These are phyloP conservation scores for Drosophila eohydei DNA, from an alignment of 2,888 invertebrate species.

Conservation along the genomic window DNA sequence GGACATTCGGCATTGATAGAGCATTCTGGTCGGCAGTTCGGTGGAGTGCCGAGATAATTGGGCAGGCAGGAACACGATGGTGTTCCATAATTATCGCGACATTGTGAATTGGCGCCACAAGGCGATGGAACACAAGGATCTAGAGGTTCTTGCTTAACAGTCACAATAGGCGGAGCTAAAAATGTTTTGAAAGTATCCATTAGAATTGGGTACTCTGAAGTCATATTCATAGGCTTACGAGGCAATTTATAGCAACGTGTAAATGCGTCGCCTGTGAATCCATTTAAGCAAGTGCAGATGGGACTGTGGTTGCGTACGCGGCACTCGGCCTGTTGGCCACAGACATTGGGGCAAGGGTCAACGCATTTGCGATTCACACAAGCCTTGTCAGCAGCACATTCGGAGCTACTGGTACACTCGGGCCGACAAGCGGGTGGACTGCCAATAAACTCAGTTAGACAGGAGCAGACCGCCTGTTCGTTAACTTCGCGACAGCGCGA, in stretches of 20 bases:
- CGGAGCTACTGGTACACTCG: conserved; percentile 90
- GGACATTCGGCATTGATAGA: conserved; percentile 90
- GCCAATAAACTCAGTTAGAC: conserved; percentile 88
- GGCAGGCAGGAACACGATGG: conserved; percentile 89
- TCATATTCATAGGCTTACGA: conserved; percentile 74
- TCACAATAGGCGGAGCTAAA: conserved; percentile 67
- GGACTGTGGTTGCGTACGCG: conserved; percentile 90
- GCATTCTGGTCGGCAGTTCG: conserved; percentile 92
- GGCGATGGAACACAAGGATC: conserved; percentile 90
- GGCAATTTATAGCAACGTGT: conserved; percentile 85
- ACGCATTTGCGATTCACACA: conserved; percentile 89
- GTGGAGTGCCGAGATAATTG: conserved; percentile 90
- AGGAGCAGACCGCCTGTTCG: conserved; percentile 90
- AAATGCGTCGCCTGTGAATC: conserved; percentile 87
- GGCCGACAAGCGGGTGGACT: conserved; percentile 88
- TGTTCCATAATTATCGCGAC: conserved; percentile 85
- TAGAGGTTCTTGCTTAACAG: conserved; percentile 67
- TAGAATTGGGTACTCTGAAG: background rate
- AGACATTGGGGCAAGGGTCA: conserved; percentile 90
- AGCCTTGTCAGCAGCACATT: conserved; percentile 89
- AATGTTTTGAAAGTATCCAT: conserved; percentile 2
- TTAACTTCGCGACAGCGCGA: conserved; percentile 91
- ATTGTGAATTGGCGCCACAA: conserved; percentile 91
- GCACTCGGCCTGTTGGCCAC: conserved; percentile 90
- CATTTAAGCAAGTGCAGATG: conserved; percentile 89